These are phyloP conservation scores for Poeciliopsis infans DNA, from an alignment of 2,797 vertebrate genomes.

Conservation along the genomic window DNA sequence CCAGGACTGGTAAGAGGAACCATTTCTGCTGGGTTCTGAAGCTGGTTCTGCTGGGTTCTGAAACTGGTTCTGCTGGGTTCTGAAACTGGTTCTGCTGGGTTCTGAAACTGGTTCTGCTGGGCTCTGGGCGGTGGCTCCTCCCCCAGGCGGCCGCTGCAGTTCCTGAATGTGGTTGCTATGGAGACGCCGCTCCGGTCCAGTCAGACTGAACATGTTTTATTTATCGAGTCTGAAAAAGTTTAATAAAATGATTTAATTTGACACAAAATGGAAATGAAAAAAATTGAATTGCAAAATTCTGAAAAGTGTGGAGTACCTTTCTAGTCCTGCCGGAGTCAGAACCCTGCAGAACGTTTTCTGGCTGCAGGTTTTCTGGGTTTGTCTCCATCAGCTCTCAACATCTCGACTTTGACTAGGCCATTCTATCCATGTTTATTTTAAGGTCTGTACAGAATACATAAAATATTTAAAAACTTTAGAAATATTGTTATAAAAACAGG, in stretches of 20 bases:
- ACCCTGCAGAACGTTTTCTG: background rate
- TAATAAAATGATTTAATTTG: background rate
- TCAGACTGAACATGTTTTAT: background rate
- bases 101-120: no score
- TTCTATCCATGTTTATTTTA: background rate
- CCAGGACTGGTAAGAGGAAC: slow-evolving; percentile 65
- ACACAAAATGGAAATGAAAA: background rate
- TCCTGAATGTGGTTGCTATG: background rate
- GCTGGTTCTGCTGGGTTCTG: no score
- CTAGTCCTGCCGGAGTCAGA: background rate
- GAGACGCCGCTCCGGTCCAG: background rate
- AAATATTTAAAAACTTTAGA: no score
- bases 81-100: no score
- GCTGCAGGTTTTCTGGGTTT: background rate
- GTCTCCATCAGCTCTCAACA: background rate
- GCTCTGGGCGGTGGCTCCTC: no score
- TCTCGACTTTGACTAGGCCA: background rate
- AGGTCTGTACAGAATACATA: background rate
- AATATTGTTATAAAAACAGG: no score
- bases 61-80: no score
- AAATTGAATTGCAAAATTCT: background rate
- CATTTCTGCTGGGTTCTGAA: background rate
- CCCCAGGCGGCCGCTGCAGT: background rate
- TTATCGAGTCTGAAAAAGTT: no score
- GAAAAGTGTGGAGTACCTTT: background rate